Percentiles rank a stretch among this genome's conserved stretches.
These are phyloP conservation scores for Mallateleia sp. DNA, from an alignment of 2,888 invertebrate genomes.

Conservation along the genomic window DNA sequence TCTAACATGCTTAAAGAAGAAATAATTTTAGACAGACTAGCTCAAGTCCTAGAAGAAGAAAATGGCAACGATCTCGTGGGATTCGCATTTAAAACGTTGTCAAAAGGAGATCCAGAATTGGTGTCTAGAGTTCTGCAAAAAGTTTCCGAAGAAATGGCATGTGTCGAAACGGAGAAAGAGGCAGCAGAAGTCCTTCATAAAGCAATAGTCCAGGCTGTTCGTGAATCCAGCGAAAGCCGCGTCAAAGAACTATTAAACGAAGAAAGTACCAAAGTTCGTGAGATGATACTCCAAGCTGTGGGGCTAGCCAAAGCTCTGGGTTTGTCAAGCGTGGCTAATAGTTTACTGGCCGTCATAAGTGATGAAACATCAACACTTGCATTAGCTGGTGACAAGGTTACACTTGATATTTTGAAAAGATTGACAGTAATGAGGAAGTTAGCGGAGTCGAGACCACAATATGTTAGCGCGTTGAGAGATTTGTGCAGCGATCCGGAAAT, in stretches of 20 bases:
- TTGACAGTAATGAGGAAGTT: slow-evolving; percentile 93
- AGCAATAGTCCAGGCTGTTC: slow-evolving; percentile 92
- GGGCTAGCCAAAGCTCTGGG: slow-evolving; percentile 93
- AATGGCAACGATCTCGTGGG: too few species aligned
- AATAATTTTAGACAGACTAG: too few species aligned
- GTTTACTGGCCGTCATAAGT: slow-evolving; percentile 90
- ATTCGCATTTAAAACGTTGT: too few species aligned
- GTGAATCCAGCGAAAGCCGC: slow-evolving; percentile 92
- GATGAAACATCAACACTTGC: slow-evolving; percentile 91
- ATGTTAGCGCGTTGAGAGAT: slow-evolving; percentile 91
- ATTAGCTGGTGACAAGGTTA: slow-evolving; percentile 91
- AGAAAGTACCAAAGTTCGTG: slow-evolving; percentile 89
- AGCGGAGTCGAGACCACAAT: slow-evolving; percentile 92
- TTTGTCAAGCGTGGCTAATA: slow-evolving; percentile 92
- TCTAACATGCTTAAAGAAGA: too few species aligned
- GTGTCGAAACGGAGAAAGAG: too few species aligned
- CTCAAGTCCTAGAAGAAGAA: too few species aligned
- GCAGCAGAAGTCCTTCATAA: slow-evolving; percentile 92
- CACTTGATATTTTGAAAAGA: slow-evolving; percentile 93
- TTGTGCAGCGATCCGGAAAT: slow-evolving; percentile 92
- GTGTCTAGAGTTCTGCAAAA: too few species aligned
- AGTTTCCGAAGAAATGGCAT: too few species aligned
- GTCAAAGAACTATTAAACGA: slow-evolving; percentile 91
- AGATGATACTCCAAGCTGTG: slow-evolving; percentile 92
- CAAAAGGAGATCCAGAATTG: too few species aligned